Conservation (phyloP, 2,888 invertebrate species). For the Pristionchus arcanus region DNA sequence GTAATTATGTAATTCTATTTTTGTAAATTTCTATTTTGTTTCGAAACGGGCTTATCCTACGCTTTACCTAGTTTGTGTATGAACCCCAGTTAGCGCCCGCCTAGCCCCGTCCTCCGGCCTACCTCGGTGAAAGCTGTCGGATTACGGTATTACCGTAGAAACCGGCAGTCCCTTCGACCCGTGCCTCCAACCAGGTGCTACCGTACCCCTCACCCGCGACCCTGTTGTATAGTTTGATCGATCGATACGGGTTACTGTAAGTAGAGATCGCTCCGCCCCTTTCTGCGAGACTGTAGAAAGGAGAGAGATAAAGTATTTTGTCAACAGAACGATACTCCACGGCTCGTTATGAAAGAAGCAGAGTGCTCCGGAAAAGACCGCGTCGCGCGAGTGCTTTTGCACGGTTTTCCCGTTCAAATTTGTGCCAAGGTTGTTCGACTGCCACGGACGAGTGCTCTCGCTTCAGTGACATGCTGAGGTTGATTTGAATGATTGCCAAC, state of each 20-base stretch:
- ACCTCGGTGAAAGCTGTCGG: conserved; percentile 22
- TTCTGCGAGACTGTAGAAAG: conserved; percentile 43
- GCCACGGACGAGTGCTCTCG: no score
- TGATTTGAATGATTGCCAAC: no score
- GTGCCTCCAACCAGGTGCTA: conserved; percentile 27
- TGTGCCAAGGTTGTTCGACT: no score
- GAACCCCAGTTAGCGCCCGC: not conserved
- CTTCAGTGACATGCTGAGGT: no score
- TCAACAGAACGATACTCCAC: no score
- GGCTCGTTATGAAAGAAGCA: no score
- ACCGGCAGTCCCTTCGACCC: not conserved
- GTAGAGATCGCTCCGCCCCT: not conserved
- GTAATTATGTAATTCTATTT: conserved; percentile 7
- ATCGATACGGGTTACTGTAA: conserved; percentile 42
- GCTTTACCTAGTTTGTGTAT: conserved; percentile 34
- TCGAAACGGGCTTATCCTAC: conserved; percentile 34
- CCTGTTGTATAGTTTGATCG: conserved; percentile 2
- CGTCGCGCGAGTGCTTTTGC: no score
- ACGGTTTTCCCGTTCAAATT: no score
- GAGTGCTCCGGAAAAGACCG: no score
- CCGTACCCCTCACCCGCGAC: not conserved
- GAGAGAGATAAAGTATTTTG: conserved; percentile 10
- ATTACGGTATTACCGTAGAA: not conserved
- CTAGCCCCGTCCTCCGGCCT: conserved; percentile 13
- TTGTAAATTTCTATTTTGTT: not conserved